These are phyloP conservation scores for Cyclura pinguis DNA, from an alignment of 2,797 vertebrate species.

Conservation along the genomic window DNA sequence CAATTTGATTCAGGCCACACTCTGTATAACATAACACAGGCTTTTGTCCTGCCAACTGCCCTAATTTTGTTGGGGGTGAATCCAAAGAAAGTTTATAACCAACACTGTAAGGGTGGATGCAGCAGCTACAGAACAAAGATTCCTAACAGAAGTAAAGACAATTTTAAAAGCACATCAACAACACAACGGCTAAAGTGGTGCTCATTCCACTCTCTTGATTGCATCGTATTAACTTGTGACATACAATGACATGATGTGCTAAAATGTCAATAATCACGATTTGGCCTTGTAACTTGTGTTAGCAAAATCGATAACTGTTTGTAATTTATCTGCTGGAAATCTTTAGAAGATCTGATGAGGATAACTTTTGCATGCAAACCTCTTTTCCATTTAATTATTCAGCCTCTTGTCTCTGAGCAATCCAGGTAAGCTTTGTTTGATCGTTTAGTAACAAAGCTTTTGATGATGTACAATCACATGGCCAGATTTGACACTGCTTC, in stretches of 20 bases:
- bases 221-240: background rate
- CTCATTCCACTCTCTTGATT: background rate
- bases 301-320: constrained; percentile 55
- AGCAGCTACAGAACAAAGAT: background rate
- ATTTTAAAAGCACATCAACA: background rate
- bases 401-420: constrained; percentile 65
- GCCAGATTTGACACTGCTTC: constrained; percentile 65
- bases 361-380: constrained; percentile 67
- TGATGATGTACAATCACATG: constrained; percentile 65
- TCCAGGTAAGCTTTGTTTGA: constrained; percentile 72
- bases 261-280: constrained; percentile 19
- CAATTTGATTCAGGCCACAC: too few species aligned
- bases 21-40: background rate
- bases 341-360: constrained; percentile 68
- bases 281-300: constrained; percentile 23
- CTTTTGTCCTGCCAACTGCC: background rate
- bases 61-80: background rate
- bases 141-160: background rate
- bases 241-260: background rate
- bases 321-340: constrained; percentile 71
- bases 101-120: background rate
- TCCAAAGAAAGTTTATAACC: background rate
- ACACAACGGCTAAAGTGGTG: background rate
- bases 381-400: constrained; percentile 72
- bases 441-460: constrained; percentile 73